Conservation (phyloP, 2,888 invertebrate species). For the Aelia acuminata region DNA sequence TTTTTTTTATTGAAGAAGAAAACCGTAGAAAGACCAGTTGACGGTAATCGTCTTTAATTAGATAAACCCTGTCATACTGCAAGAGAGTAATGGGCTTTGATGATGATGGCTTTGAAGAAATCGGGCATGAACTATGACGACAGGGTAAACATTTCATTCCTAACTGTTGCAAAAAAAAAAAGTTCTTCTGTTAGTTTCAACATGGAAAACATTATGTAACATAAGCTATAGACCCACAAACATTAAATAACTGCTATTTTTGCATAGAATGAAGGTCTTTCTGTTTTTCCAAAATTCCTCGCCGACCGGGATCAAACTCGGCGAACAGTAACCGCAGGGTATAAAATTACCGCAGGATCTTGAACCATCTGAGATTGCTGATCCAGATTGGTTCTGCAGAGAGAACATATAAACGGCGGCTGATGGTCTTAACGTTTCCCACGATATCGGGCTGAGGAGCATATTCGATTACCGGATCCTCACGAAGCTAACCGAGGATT, state of each 20-base stretch:
- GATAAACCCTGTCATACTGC: not conserved
- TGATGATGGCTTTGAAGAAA: not conserved
- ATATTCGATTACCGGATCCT: conserved; percentile 24
- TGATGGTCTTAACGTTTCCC: not conserved
- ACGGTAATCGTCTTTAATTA: no score
- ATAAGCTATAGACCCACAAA: no score
- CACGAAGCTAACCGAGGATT: not conserved
- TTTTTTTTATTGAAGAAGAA: no score
- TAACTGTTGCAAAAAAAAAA: not conserved
- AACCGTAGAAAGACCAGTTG: no score
- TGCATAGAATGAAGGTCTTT: not conserved
- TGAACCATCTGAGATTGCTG: not conserved
- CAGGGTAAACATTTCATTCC: not conserved
- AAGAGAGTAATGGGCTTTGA: not conserved
- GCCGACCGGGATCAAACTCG: not conserved
- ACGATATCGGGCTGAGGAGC: not conserved
- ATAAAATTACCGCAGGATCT: not conserved
- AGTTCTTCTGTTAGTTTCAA: no score
- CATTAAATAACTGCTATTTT: not conserved
- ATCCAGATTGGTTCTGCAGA: conserved; percentile 6
- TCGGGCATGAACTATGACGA: not conserved
- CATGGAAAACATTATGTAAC: no score
- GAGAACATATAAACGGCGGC: not conserved
- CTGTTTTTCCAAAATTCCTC: not conserved
- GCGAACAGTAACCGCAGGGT: not conserved